Evolutionary conservation across 2,888 invertebrate species (phyloP).

Genomic region (Ditylenchus weischeri): DNA sequence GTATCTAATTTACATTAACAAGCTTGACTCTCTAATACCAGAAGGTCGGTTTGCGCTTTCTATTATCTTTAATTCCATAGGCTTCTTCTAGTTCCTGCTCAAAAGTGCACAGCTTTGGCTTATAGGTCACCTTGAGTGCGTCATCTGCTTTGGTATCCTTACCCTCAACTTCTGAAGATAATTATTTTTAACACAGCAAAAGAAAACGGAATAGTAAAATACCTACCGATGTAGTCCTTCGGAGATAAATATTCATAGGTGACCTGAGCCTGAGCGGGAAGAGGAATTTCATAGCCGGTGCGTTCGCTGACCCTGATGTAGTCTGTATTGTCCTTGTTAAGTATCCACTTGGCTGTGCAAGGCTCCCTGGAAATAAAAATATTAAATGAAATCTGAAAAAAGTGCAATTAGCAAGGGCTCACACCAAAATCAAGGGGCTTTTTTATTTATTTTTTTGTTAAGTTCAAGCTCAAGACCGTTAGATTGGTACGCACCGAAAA

Average conservation of each 20-base stretch:
- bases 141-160: constrained; percentile 50
- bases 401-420: background rate
- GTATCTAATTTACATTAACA: too few species aligned
- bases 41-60: constrained; percentile 13
- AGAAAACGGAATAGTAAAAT: background rate
- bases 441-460: too few species aligned
- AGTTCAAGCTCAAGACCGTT: too few species aligned
- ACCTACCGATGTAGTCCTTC: constrained; percentile 49
- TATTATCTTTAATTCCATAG: constrained; percentile 37
- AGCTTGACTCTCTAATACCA: background rate
- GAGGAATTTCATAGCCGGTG: constrained; percentile 53
- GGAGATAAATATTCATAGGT: constrained; percentile 52
- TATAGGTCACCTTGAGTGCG: constrained; percentile 50
- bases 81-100: constrained; percentile 51
- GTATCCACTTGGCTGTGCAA: constrained; percentile 46
- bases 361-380: constrained; percentile 25
- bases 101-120: constrained; percentile 48
- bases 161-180: constrained; percentile 45
- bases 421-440: too few species aligned
- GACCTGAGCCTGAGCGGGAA: constrained; percentile 50
- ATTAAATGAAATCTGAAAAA: constrained; percentile 19
- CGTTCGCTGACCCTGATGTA: constrained; percentile 48
- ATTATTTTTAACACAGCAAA: too few species aligned
- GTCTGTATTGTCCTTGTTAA: constrained; percentile 38
- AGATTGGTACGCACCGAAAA: too few species aligned